Conservation (phyloP, 2,888 invertebrate species). For the Eupelmus urozonus region DNA sequence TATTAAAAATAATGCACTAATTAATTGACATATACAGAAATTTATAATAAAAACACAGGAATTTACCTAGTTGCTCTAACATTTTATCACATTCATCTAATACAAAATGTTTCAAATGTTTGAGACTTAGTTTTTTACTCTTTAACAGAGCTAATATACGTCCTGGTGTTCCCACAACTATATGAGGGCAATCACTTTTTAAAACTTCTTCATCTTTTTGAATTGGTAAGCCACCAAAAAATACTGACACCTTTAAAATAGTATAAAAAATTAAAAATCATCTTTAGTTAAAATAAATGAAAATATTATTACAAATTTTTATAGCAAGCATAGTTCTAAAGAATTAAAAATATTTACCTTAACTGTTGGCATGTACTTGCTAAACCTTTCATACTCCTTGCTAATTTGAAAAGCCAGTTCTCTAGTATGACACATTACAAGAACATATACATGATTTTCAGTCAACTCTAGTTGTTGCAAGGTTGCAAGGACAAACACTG, state of each 20-base stretch:
- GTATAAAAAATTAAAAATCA: conserved; percentile 61
- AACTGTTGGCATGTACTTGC: conserved; percentile 92
- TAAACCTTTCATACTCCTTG: conserved; percentile 99
- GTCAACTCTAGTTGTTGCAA: conserved; percentile 97
- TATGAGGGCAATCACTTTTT: conserved; percentile 97
- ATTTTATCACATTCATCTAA: conserved; percentile 99
- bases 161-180: conserved; percentile 99
- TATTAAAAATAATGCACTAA: conserved; percentile 69
- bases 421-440: conserved; percentile 99
- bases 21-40: too few species aligned
- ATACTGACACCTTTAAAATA: conserved; percentile 88
- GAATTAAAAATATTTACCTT: conserved; percentile 81
- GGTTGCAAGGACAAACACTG: conserved; percentile 99
- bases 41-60: conserved; percentile 65
- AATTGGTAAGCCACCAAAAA: conserved; percentile 98
- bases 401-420: conserved; percentile 99
- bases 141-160: conserved; percentile 96
- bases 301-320: conserved; percentile 64
- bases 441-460: conserved; percentile 96
- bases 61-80: conserved; percentile 93
- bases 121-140: conserved; percentile 94
- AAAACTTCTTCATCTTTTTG: conserved; percentile 98
- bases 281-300: conserved; percentile 64
- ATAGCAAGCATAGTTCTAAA: conserved; percentile 29
- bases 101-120: conserved; percentile 98